phyloP scores from a whole-genome alignment of 1,140 invertebrate genomes.

The Kradibia gibbosae region DNA sequence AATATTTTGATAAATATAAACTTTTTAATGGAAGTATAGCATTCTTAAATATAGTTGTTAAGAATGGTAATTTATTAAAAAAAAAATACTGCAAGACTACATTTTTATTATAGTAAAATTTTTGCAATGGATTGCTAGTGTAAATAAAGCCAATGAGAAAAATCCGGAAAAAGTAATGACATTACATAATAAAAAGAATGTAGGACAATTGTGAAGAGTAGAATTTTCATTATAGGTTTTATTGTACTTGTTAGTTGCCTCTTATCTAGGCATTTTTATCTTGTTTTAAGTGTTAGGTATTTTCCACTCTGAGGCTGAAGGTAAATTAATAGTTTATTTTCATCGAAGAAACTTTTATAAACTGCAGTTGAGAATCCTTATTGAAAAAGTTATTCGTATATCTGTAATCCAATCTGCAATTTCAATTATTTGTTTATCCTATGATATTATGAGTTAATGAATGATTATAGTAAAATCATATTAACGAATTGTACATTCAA shows the following conservation, averaged over 20 bases:
- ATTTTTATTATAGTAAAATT: neutral
- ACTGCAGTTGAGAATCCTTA: neutral
- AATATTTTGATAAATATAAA: too few relatives aligned
- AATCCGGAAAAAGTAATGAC: neutral
- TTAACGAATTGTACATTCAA: neutral
- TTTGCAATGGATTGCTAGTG: neutral
- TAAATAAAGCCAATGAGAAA: neutral
- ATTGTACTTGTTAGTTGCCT: neutral
- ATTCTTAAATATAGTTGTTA: too few relatives aligned
- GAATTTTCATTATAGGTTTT: neutral
- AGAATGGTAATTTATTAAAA: too few relatives aligned
- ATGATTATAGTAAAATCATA: neutral
- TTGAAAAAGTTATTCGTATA: neutral
- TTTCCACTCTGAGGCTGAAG: neutral
- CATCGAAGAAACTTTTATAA: neutral
- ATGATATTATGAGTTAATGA: neutral
- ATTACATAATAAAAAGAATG: neutral
- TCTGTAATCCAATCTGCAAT: neutral
- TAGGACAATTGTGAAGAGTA: neutral
- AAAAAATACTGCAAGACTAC: neutral
- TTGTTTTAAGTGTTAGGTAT: neutral
- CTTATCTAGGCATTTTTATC: neutral
- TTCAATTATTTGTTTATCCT: neutral
- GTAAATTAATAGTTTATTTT: neutral
- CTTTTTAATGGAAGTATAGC: too few relatives aligned